Percentiles rank a stretch among this genome's conserved stretches.
phyloP scores from a whole-genome alignment of 2,113 vertebrate genomes.

The Grammomys dolichurus region DNA sequence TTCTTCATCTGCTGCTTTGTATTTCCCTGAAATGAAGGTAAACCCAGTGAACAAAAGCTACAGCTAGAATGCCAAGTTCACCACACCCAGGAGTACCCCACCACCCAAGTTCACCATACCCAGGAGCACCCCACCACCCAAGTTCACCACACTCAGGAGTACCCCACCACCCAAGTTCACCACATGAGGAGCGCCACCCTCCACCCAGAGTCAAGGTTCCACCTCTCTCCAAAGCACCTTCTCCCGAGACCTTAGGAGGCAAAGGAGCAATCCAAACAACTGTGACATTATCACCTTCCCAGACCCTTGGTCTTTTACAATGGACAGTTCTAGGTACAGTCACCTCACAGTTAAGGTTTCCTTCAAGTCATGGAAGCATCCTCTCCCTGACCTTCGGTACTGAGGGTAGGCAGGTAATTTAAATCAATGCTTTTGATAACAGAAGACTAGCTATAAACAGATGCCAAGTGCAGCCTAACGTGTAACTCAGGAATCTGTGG shows the following conservation, averaged over 20 bases:
- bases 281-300: not conserved
- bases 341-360: not conserved
- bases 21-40: constrained; percentile 90
- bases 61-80: not conserved
- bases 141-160: too few relatives aligned
- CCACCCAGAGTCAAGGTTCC: not conserved
- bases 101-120: too few relatives aligned
- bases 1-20: constrained; percentile 91
- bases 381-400: not conserved
- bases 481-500: not conserved
- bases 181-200: not conserved
- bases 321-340: not conserved
- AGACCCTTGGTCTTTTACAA: not conserved
- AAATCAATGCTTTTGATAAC: constrained; percentile 40
- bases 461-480: not conserved
- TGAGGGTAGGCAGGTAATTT: not conserved
- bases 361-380: not conserved
- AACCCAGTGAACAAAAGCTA: constrained; percentile 56
- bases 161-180: too few relatives aligned
- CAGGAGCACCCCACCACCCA: too few relatives aligned
- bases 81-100: not conserved
- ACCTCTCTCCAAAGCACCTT: not conserved
- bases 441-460: not conserved
- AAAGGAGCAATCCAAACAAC: not conserved
- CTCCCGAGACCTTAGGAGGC: not conserved